A percentile compares a stretch with the other conserved stretches of the same genome.
Evolutionary conservation across 2,797 vertebrate genomes (phyloP).

Genomic region (Intellagama lesueurii): DNA sequence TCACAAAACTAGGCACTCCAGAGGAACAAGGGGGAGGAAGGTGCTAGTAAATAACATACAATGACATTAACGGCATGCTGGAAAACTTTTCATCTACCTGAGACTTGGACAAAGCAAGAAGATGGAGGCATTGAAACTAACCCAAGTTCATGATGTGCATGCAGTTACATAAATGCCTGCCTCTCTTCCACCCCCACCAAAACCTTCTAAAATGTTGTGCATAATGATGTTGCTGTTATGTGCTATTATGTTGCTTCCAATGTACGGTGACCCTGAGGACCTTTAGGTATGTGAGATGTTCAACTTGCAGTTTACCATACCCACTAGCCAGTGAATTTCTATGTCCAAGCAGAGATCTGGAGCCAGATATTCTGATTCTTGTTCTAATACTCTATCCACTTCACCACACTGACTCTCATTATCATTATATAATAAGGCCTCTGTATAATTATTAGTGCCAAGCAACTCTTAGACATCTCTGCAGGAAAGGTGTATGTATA

Average conservation of each 20-base stretch:
- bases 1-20: neutral
- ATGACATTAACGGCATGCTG: neutral
- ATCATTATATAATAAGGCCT: too few relatives aligned
- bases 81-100: neutral
- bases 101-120: neutral
- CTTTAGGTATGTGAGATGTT: too few relatives aligned
- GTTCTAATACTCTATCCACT: too few relatives aligned
- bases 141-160: neutral
- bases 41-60: neutral
- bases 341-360: too few relatives aligned
- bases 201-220: neutral
- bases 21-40: neutral
- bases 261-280: too few relatives aligned
- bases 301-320: too few relatives aligned
- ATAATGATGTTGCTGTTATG: too few relatives aligned
- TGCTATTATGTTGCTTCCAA: neutral
- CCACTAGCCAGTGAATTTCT: too few relatives aligned
- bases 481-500: neutral
- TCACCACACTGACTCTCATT: too few relatives aligned
- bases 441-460: neutral
- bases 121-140: neutral
- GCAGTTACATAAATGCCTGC: neutral
- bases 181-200: neutral
- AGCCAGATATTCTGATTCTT: too few relatives aligned
- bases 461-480: neutral